A percentile compares a stretch with the other conserved stretches of the same genome.
These are phyloP conservation scores for Drosophila robusta DNA, from an alignment of 2,888 invertebrate species.

Conservation along the genomic window DNA sequence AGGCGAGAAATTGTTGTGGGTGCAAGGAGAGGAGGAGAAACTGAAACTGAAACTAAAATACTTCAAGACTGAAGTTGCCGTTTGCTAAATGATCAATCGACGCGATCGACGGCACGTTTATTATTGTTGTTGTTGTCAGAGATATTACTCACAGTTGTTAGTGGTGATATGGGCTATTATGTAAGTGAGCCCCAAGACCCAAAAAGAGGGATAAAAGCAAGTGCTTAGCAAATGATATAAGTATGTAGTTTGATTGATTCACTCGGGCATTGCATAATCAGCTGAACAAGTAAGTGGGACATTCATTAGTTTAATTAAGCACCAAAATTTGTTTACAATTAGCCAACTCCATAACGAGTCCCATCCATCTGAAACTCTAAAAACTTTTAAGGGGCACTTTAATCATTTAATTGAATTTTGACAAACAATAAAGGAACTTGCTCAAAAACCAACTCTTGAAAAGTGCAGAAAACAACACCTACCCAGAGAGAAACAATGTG, in stretches of 20 bases:
- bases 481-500: background rate
- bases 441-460: constrained; percentile 10
- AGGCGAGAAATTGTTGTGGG: constrained; percentile 45
- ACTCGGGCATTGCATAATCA: constrained; percentile 19
- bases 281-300: constrained; percentile 7
- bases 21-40: background rate
- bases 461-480: constrained; percentile 43
- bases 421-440: constrained; percentile 37
- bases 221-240: constrained; percentile 19
- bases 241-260: constrained; percentile 34
- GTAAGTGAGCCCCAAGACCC: constrained; percentile 45
- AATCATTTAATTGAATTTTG: constrained; percentile 75
- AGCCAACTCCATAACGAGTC: constrained; percentile 32
- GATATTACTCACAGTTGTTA: constrained; percentile 57
- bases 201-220: constrained; percentile 14
- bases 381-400: constrained; percentile 47
- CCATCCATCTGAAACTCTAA: constrained; percentile 36
- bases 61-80: constrained; percentile 30
- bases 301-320: constrained; percentile 54
- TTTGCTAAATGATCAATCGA: constrained; percentile 80
- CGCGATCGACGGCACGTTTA: constrained; percentile 76
- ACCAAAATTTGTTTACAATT: constrained; percentile 44
- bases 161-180: constrained; percentile 59
- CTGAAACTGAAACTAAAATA: constrained; percentile 23
- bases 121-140: constrained; percentile 20